phyloP scores from a whole-genome alignment of 2,888 invertebrate species.

The Sericinus montela region DNA sequence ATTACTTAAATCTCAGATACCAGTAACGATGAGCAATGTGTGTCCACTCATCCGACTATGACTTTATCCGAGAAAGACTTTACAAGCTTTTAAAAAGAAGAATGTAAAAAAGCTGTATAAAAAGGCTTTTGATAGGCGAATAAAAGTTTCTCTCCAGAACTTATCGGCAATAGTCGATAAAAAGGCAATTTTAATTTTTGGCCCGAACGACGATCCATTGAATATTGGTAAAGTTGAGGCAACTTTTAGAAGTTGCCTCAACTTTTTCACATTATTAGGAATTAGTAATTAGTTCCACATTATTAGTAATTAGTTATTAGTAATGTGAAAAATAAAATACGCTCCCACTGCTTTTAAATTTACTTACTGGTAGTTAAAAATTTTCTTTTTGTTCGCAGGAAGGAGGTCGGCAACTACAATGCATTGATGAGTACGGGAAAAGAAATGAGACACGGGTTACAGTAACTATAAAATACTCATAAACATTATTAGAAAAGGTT shows the following conservation, averaged over 20 bases:
- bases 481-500: constrained; percentile 18
- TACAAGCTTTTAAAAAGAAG: no score
- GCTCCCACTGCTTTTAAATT: constrained; percentile 18
- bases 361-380: constrained; percentile 30
- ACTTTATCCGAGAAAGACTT: no score
- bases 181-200: constrained; percentile 11
- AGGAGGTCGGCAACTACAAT: constrained; percentile 21
- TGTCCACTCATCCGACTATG: no score
- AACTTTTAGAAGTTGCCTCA: no score
- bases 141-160: constrained; percentile 3
- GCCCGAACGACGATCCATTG: constrained; percentile 2
- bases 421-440: constrained; percentile 24
- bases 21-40: no score
- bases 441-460: constrained; percentile 26
- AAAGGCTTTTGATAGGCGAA: constrained; percentile 4
- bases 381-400: constrained; percentile 45
- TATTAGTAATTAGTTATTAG: no score
- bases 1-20: no score
- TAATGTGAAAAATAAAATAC: constrained; percentile 16
- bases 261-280: no score
- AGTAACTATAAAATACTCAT: constrained; percentile 34
- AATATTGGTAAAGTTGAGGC: constrained; percentile 10
- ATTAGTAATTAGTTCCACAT: no score
- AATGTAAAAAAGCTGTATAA: constrained; percentile 2
- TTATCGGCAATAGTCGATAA: constrained; percentile 3